A percentile compares a stretch with the other conserved stretches of the same genome.
Conservation (phyloP, 2,888 invertebrate species). For the Stenolophus ochropezus region DNA sequence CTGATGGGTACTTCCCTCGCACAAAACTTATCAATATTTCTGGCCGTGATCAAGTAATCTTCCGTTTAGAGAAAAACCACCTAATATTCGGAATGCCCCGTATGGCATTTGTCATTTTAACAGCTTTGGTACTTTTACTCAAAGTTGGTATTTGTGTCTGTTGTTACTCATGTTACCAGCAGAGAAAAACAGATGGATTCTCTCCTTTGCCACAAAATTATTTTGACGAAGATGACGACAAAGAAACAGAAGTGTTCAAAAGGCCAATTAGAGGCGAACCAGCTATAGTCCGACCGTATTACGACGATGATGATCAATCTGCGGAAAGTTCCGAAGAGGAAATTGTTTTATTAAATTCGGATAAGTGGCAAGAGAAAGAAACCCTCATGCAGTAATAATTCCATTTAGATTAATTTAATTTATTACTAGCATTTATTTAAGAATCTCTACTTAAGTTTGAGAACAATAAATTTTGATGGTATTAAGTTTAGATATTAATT, state of each 20-base stretch:
- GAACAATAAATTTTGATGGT: slow-evolving; percentile 3
- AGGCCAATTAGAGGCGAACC: slow-evolving; percentile 70
- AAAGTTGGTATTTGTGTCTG: slow-evolving; percentile 76
- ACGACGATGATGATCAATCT: slow-evolving; percentile 81
- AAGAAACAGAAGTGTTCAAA: slow-evolving; percentile 74
- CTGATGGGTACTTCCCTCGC: slow-evolving; percentile 77
- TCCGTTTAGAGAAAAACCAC: slow-evolving; percentile 81
- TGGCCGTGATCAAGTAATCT: slow-evolving; percentile 77
- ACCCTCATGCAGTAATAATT: slow-evolving; percentile 7
- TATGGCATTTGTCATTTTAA: slow-evolving; percentile 83
- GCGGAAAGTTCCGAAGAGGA: slow-evolving; percentile 77
- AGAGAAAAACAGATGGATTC: slow-evolving; percentile 74
- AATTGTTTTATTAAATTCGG: slow-evolving; percentile 73
- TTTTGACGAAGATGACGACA: slow-evolving; percentile 75
- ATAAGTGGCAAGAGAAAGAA: slow-evolving; percentile 46
- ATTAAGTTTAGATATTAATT: slow-evolving; percentile 5
- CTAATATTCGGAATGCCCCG: slow-evolving; percentile 85
- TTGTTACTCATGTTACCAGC: slow-evolving; percentile 76
- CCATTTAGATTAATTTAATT: slow-evolving; percentile 6
- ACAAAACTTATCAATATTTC: slow-evolving; percentile 72
- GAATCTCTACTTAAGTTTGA: not conserved
- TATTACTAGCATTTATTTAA: slow-evolving; percentile 31
- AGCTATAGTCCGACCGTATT: slow-evolving; percentile 78
- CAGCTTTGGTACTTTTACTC: slow-evolving; percentile 78
- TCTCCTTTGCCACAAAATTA: slow-evolving; percentile 76